Conservation (phyloP, 2,888 invertebrate genomes). For the Abrostola tripartita region DNA sequence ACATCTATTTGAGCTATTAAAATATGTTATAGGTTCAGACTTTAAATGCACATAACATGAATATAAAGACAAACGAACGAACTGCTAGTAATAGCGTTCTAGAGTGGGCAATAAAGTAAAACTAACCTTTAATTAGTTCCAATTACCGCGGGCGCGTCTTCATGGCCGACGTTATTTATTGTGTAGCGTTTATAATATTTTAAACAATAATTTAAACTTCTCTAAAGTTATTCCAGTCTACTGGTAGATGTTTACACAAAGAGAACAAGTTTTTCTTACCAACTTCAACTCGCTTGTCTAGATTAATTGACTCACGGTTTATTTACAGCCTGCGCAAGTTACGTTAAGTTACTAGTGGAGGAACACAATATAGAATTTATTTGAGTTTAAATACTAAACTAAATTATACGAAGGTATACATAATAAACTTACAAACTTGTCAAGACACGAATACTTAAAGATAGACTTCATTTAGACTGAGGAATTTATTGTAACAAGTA, state of each 20-base stretch:
- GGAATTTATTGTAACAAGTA: no score
- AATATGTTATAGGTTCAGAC: conserved; percentile 43
- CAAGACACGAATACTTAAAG: no score
- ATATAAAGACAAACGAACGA: conserved; percentile 40
- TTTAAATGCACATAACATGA: conserved; percentile 57
- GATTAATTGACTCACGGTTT: conserved; percentile 21
- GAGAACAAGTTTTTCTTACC: conserved; percentile 20
- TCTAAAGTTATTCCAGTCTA: conserved; percentile 16
- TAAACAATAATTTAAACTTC: conserved; percentile 32
- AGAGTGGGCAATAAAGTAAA: conserved; percentile 59
- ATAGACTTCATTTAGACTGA: no score
- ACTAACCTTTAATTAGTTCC: conserved; percentile 67
- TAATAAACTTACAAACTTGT: no score
- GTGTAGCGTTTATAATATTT: conserved; percentile 31
- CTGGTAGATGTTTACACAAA: conserved; percentile 20
- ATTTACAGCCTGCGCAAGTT: conserved; percentile 19
- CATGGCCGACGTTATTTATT: conserved; percentile 35
- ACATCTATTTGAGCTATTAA: conserved; percentile 63
- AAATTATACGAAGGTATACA: neutral
- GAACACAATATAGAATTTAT: conserved; percentile 14
- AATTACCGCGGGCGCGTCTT: conserved; percentile 57
- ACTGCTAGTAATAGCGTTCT: conserved; percentile 28
- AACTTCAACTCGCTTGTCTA: conserved; percentile 14
- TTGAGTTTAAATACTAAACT: conserved; percentile 6
- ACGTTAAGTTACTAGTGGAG: no score